Percentiles rank a stretch among this genome's conserved stretches.
Conservation (phyloP, 2,888 invertebrate genomes). For the Agrochola lota region DNA sequence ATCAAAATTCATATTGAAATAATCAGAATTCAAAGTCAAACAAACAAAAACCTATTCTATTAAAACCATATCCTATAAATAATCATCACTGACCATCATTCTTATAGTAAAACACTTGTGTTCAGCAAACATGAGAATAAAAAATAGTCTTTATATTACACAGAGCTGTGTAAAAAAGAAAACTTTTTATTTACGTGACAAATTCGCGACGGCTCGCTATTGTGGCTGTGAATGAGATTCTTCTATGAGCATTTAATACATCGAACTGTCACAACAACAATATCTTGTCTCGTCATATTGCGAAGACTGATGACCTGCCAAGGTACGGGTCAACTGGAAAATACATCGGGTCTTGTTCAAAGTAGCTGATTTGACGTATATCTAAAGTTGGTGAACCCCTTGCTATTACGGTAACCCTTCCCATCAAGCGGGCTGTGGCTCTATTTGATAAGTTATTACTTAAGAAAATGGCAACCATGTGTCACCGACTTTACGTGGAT, state of each 20-base stretch:
- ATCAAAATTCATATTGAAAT: background rate
- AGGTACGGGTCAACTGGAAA: background rate
- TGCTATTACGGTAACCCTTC: background rate
- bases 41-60: background rate
- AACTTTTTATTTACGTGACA: constrained; percentile 36
- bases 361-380: background rate
- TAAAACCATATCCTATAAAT: constrained; percentile 5
- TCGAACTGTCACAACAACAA: constrained; percentile 9
- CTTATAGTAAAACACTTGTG: background rate
- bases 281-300: background rate
- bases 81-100: background rate
- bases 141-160: constrained; percentile 21
- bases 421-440: background rate
- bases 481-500: constrained; percentile 4
- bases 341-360: background rate
- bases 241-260: constrained; percentile 21
- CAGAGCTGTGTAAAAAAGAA: constrained; percentile 19
- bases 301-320: background rate
- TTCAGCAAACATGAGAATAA: constrained; percentile 18
- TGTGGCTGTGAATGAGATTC: constrained; percentile 39
- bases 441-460: constrained; percentile 19
- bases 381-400: background rate
- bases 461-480: constrained; percentile 25
- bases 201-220: constrained; percentile 30
- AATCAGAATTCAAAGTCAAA: background rate